Conservation (phyloP, 2,797 vertebrate species). For the Taenioides sp. region DNA sequence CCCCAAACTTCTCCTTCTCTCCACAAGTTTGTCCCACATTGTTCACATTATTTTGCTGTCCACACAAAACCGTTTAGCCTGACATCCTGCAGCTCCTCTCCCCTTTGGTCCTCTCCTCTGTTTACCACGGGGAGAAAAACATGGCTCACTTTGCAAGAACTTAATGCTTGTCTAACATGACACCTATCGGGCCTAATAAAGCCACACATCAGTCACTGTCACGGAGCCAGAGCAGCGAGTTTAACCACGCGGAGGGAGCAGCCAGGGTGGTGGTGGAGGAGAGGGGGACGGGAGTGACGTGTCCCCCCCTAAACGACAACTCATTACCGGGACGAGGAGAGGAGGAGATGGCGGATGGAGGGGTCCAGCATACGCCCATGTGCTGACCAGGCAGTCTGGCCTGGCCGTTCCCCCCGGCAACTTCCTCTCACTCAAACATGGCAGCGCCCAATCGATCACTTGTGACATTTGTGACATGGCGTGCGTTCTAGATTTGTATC, state of each 20-base stretch:
- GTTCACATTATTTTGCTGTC: not conserved
- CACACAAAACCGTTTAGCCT: conserved; percentile 1
- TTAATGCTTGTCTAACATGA: conserved; percentile 66
- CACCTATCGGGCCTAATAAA: conserved; percentile 69
- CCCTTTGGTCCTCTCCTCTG: conserved; percentile 38
- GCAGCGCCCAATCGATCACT: conserved; percentile 59
- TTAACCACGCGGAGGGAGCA: conserved; percentile 28
- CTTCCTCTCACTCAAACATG: conserved; percentile 63
- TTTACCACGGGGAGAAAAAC: conserved; percentile 17
- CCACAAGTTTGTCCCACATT: not conserved
- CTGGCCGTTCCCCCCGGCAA: conserved; percentile 36
- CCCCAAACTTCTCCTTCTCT: not conserved
- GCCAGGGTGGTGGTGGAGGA: conserved; percentile 20
- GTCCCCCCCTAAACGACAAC: conserved; percentile 62
- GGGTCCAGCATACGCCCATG: conserved; percentile 66
- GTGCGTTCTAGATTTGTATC: conserved; percentile 59
- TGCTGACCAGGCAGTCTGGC: conserved; percentile 73
- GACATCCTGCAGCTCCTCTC: not conserved
- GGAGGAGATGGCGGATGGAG: conserved; percentile 22
- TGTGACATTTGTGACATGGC: conserved; percentile 69
- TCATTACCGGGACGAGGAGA: conserved; percentile 61
- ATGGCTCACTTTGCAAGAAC: conserved; percentile 55
- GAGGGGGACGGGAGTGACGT: conserved; percentile 48
- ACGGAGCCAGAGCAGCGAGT: conserved; percentile 47
- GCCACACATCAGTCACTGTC: conserved; percentile 72